These are phyloP conservation scores for Apodemia mormo DNA, from an alignment of 2,888 invertebrate species.

Conservation along the genomic window DNA sequence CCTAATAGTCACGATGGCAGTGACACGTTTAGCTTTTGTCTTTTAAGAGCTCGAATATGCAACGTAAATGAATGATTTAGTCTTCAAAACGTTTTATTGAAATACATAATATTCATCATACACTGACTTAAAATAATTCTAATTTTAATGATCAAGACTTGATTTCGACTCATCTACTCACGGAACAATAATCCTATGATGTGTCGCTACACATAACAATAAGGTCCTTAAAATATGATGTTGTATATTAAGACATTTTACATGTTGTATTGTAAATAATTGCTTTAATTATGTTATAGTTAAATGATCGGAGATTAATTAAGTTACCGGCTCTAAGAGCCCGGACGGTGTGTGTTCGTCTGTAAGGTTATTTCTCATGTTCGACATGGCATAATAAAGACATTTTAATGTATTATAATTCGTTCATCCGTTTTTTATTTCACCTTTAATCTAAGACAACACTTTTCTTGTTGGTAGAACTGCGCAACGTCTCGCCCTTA, in stretches of 20 bases:
- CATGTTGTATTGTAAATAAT: slow-evolving; percentile 15
- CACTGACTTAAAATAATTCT: too few species aligned
- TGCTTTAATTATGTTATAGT: slow-evolving; percentile 3
- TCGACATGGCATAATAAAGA: slow-evolving; percentile 17
- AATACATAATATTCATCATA: too few species aligned
- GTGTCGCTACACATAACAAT: not conserved
- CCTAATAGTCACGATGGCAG: too few species aligned
- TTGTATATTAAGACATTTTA: not conserved
- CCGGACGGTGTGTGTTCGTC: not conserved
- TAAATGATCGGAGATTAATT: slow-evolving; percentile 1
- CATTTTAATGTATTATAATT: slow-evolving; percentile 23
- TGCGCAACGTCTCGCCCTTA: too few species aligned
- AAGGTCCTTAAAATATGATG: not conserved
- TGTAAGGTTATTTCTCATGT: slow-evolving; percentile 11
- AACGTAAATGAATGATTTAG: too few species aligned
- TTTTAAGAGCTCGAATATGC: too few species aligned
- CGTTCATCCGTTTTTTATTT: slow-evolving; percentile 8
- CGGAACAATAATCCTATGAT: not conserved
- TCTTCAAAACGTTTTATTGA: too few species aligned
- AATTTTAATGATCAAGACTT: not conserved
- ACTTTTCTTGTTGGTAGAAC: too few species aligned
- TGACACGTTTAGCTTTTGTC: too few species aligned
- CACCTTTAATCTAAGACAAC: not conserved
- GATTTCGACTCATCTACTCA: not conserved
- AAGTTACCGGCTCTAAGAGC: slow-evolving; percentile 13